Evolutionary conservation across 2,797 vertebrate genomes (phyloP), one percentile per base, ranked within the genome.

Genomic region (Eulemur mongoz): DNA sequence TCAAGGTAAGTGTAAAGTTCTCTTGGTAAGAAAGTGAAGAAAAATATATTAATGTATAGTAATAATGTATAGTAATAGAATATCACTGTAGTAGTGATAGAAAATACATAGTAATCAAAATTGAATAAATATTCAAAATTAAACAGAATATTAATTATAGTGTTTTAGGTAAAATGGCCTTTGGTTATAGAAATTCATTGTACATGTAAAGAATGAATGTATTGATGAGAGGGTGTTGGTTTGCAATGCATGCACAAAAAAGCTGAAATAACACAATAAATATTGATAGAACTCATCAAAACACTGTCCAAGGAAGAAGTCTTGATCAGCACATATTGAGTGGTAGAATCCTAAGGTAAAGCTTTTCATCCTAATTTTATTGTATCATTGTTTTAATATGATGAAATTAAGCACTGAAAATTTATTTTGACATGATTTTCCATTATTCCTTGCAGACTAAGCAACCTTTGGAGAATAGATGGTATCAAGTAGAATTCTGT

Each of bases 321-420:
- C 20, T 72, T 94, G 72, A 79, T 15, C 17, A 52, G 52, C 20
- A 54, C n/a, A 83, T 65, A 59, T 25, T 61, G 61, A 81, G 7
- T 81, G 35, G 20, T 72, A 76, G n/a, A 87, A 80, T 88, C 38
- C 30, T n/a, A 82, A 96, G 81, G 15, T 35, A 90, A 88, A 94
- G 14, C 40, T 89, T 78, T 57, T 45, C 25, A 11, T 89, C 30
- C 59, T 59, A 45, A 80, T 67, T 93, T 94, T 43, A 84, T 84
- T 91, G 8, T 88, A 50, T 80, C 35, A 57, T 80, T 79, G 11
- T 96, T 78, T 95, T 76, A 95, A 81, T 78, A 45, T 59, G 32
- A 75, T 88, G 25, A 80, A 83, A 67, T 92, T 50, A 84, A 88
- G 38, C 65, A 88, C 63, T 76, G 3, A 4, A 87, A 94, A 93